Conservation (phyloP, 2,113 vertebrate genomes). For the Catagonus wagneri region DNA sequence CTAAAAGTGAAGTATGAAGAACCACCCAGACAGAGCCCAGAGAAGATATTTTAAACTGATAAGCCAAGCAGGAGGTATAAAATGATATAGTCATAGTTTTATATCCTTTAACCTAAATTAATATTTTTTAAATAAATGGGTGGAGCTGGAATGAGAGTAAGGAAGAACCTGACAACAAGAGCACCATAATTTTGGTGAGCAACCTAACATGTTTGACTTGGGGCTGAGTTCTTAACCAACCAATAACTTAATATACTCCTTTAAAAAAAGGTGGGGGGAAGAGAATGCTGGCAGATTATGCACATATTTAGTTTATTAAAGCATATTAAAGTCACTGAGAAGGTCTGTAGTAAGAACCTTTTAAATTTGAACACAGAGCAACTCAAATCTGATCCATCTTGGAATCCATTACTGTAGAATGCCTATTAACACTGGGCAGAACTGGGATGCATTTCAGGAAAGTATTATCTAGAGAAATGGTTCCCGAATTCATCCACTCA, state of each 20-base stretch:
- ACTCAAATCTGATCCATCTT: background rate
- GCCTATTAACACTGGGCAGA: background rate
- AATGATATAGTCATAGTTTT: background rate
- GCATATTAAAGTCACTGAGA: background rate
- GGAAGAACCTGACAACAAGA: background rate
- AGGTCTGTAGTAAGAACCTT: background rate
- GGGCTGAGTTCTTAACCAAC: background rate
- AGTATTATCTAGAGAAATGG: background rate
- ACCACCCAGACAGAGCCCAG: background rate
- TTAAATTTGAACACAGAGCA: constrained; percentile 7
- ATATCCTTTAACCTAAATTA: background rate
- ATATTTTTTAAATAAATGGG: background rate
- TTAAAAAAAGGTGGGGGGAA: background rate
- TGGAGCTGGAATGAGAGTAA: background rate
- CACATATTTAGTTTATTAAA: background rate
- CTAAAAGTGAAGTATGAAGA: constrained; percentile 34
- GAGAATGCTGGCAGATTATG: background rate
- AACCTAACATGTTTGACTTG: background rate
- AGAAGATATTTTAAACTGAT: constrained; percentile 51
- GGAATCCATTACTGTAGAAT: background rate
- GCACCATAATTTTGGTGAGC: background rate
- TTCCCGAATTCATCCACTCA: constrained; percentile 14
- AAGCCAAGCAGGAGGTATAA: background rate
- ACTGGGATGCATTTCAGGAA: constrained; percentile 35
- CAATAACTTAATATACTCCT: background rate